These are phyloP conservation scores for Pemphigus obesinymphae DNA, from an alignment of 1,140 invertebrate species.

Conservation along the genomic window DNA sequence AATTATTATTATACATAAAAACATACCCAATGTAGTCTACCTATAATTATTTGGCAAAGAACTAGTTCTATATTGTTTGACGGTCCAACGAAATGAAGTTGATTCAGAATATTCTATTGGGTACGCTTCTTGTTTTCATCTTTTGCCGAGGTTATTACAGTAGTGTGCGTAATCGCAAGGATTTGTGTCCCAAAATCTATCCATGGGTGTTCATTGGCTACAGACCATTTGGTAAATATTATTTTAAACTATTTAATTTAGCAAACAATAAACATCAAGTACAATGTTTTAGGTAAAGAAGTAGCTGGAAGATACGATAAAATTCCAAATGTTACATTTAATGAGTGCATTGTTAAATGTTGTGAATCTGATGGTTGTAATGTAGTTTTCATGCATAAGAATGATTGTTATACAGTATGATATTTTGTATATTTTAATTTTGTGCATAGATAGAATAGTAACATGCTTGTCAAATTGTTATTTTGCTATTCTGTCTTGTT, in stretches of 20 bases:
- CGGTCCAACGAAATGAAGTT: conserved; percentile 1
- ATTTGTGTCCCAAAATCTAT: conserved; percentile 43
- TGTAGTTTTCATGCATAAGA: conserved; percentile 70
- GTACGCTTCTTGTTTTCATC: background rate
- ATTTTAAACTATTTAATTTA: conserved; percentile 48
- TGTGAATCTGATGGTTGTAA: conserved; percentile 66
- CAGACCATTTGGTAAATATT: background rate
- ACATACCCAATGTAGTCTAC: background rate
- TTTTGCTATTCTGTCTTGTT: too few species aligned
- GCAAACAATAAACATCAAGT: too few species aligned
- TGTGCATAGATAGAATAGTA: background rate
- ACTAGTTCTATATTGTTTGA: background rate
- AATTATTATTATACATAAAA: background rate
- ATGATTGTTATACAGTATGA: conserved; percentile 67
- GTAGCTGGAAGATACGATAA: conserved; percentile 60
- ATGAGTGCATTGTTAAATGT: conserved; percentile 67
- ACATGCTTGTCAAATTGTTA: background rate
- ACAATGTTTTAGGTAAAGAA: conserved; percentile 53
- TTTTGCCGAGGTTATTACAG: background rate
- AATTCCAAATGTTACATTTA: conserved; percentile 55
- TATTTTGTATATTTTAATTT: too few species aligned
- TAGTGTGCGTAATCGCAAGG: conserved; percentile 19
- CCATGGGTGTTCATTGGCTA: conserved; percentile 43
- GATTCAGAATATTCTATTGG: background rate
- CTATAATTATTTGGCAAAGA: background rate